These are phyloP conservation scores for Aspidiotus destructor DNA, from an alignment of 2,888 invertebrate species.

Conservation along the genomic window DNA sequence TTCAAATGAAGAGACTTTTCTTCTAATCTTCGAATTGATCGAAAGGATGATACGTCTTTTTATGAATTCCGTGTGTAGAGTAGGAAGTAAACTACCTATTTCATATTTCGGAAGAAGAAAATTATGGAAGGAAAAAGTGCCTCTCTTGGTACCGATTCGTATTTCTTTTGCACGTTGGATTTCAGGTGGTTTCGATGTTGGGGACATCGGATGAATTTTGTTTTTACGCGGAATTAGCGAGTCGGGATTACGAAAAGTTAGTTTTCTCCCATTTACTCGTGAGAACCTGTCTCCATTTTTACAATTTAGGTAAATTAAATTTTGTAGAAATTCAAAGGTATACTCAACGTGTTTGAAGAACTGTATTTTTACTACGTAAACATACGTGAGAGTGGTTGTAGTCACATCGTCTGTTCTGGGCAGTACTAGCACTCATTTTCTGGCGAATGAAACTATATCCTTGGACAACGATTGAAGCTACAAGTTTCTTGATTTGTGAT, in stretches of 20 bases:
- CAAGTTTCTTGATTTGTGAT: not conserved
- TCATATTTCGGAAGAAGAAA: too few relatives aligned
- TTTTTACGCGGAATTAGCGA: conserved; percentile 16
- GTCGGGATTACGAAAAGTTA: conserved; percentile 17
- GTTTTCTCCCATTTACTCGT: not conserved
- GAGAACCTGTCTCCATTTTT: too few relatives aligned
- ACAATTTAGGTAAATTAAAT: too few relatives aligned
- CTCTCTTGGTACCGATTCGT: too few relatives aligned
- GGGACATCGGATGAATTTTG: conserved; percentile 12
- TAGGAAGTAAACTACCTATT: too few relatives aligned
- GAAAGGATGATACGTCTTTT: too few relatives aligned
- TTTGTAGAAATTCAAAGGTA: conserved; percentile 63
- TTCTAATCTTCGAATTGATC: not conserved
- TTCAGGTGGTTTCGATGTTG: conserved; percentile 20
- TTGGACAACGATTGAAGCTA: conserved; percentile 84
- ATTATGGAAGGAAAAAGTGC: not conserved
- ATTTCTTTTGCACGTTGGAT: conserved; percentile 13
- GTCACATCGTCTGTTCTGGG: conserved; percentile 91
- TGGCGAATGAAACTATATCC: conserved; percentile 74
- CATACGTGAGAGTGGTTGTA: conserved; percentile 84
- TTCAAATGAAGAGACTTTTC: not conserved
- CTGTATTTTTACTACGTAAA: conserved; percentile 89
- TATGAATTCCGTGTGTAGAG: too few relatives aligned
- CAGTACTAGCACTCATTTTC: conserved; percentile 78
- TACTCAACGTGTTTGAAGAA: conserved; percentile 75